phyloP scores from a whole-genome alignment of 2,113 vertebrate genomes.

The Chauna torquata region DNA sequence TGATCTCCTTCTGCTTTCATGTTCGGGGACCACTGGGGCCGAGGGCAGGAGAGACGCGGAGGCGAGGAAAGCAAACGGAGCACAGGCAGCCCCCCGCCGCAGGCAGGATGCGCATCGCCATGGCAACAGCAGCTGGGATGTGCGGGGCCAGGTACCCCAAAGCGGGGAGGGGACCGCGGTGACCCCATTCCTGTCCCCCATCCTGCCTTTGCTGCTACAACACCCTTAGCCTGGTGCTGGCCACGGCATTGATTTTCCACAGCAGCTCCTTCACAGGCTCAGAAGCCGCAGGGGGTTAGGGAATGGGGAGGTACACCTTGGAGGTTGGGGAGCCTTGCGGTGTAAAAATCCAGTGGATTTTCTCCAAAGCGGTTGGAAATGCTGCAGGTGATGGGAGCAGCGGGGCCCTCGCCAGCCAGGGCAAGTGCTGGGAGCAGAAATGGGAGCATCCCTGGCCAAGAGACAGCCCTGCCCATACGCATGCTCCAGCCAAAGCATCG shows the following conservation, averaged over 20 bases:
- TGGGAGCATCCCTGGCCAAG: background rate
- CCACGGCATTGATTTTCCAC: background rate
- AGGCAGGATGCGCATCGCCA: constrained; percentile 45
- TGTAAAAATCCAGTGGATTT: background rate
- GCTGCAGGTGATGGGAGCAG: background rate
- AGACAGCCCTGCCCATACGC: background rate
- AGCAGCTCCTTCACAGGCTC: background rate
- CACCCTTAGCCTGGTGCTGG: background rate
- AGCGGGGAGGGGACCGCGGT: rapidly evolving
- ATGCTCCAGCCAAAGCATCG: background rate
- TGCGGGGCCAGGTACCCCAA: background rate
- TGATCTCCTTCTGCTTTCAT: constrained; percentile 4
- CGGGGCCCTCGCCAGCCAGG: background rate
- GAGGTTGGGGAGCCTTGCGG: background rate
- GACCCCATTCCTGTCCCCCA: background rate
- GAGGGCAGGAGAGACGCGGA: background rate
- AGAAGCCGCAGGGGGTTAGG: rapidly evolving
- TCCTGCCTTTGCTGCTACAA: background rate
- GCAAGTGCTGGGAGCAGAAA: background rate
- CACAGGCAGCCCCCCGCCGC: constrained; percentile 41
- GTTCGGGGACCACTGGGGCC: background rate
- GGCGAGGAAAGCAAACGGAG: constrained; percentile 3
- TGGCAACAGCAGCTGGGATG: constrained; percentile 60
- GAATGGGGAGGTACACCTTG: background rate
- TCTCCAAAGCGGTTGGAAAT: background rate